These are phyloP conservation scores for Leptinotarsa defecta DNA, from an alignment of 1,140 invertebrate species.

Conservation along the genomic window DNA sequence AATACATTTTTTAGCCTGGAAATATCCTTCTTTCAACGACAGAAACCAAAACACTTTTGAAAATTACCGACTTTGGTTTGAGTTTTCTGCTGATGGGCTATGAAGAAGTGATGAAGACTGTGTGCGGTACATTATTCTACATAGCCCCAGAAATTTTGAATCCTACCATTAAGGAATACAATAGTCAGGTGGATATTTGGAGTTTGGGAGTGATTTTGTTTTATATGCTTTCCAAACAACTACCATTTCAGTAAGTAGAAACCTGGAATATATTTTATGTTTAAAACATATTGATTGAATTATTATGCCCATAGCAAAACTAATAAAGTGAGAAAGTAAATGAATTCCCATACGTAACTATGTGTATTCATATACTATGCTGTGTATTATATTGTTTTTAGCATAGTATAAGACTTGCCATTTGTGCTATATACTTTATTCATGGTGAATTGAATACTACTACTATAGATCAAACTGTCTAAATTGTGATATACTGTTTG, in stretches of 20 bases:
- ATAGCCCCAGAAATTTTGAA: conserved; percentile 83
- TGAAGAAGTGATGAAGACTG: conserved; percentile 75
- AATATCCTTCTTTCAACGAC: conserved; percentile 75
- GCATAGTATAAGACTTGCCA: no score
- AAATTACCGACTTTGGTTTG: conserved; percentile 77
- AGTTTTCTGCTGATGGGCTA: conserved; percentile 81
- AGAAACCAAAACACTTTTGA: conserved; percentile 55
- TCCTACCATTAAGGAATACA: conserved; percentile 60
- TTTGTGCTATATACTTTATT: no score
- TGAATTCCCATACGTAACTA: no score
- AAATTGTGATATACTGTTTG: no score
- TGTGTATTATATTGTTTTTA: no score
- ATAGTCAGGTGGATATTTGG: conserved; percentile 85
- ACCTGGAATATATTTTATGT: neutral
- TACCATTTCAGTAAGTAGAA: conserved; percentile 49
- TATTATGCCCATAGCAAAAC: no score
- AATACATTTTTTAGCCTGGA: conserved; percentile 66
- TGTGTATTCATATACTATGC: no score
- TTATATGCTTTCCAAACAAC: conserved; percentile 65
- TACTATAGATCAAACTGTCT: no score
- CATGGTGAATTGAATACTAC: no score
- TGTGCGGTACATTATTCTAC: conserved; percentile 87
- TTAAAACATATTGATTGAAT: no score
- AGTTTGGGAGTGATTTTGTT: conserved; percentile 88
- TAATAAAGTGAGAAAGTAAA: no score